Evolutionary conservation across 2,797 vertebrate genomes (phyloP).

Genomic region (Sebastolobus alascanus): DNA sequence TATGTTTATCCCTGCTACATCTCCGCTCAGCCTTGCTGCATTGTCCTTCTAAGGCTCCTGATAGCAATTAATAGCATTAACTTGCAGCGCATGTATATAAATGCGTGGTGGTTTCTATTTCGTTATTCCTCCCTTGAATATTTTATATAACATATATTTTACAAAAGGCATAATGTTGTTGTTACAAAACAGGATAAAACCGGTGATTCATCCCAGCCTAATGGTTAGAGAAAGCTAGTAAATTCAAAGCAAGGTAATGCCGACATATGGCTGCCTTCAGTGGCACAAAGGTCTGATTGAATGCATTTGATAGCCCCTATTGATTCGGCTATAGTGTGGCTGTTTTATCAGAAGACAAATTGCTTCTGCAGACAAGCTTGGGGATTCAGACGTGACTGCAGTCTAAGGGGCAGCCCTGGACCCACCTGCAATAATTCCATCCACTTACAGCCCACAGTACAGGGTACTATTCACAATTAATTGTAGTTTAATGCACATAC

Average conservation of each 20-base stretch:
- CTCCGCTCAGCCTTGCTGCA: neutral
- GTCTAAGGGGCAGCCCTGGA: constrained; percentile 44
- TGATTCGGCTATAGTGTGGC: constrained; percentile 71
- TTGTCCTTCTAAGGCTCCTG: neutral
- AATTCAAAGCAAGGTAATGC: constrained; percentile 57
- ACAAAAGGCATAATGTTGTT: neutral
- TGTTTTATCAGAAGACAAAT: constrained; percentile 77
- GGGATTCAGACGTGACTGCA: constrained; percentile 54
- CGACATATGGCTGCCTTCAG: constrained; percentile 58
- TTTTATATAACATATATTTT: neutral
- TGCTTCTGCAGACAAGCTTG: constrained; percentile 64
- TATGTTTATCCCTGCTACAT: neutral
- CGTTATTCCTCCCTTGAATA: neutral
- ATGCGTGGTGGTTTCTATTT: neutral
- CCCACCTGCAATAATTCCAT: constrained; percentile 36
- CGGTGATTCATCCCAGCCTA: constrained; percentile 10
- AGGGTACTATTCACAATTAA: neutral
- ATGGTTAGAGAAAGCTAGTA: constrained; percentile 38
- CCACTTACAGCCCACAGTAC: neutral
- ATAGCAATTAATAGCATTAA: neutral
- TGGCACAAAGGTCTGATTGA: constrained; percentile 71
- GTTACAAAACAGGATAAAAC: neutral
- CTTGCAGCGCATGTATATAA: neutral
- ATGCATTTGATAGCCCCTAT: constrained; percentile 74
- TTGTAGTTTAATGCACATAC: neutral